phyloP scores from a whole-genome alignment of 2,797 vertebrate genomes.

The Leptatherina wallacei region DNA sequence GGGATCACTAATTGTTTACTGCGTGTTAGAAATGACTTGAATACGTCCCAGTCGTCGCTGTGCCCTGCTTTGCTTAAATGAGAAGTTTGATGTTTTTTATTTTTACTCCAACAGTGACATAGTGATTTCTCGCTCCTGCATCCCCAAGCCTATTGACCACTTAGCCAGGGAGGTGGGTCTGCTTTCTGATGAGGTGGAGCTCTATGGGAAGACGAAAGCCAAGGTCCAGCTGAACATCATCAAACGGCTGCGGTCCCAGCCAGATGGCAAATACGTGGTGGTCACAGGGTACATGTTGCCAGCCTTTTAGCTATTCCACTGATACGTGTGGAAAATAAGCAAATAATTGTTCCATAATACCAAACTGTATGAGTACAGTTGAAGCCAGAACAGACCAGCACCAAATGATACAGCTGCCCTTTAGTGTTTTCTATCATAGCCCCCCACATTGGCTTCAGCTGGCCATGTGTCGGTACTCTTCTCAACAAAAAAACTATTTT shows the following conservation, averaged over 20 bases:
- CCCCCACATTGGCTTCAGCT: neutral
- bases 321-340: neutral
- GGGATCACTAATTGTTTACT: neutral
- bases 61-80: neutral
- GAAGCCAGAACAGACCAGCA: neutral
- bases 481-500: neutral
- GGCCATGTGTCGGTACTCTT: neutral
- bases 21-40: neutral
- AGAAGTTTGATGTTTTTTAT: constrained; percentile 8
- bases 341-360: neutral
- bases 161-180: constrained; percentile 91
- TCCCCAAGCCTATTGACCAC: constrained; percentile 87
- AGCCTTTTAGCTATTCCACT: neutral
- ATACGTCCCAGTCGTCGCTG: neutral
- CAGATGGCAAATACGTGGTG: constrained; percentile 95
- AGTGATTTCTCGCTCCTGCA: constrained; percentile 90
- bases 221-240: constrained; percentile 89
- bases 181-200: constrained; percentile 90
- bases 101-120: constrained; percentile 88
- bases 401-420: too few relatives aligned
- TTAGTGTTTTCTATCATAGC: neutral
- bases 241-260: constrained; percentile 87
- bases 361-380: neutral
- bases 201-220: constrained; percentile 93
- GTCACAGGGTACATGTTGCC: constrained; percentile 90